Evolutionary conservation across 2,113 vertebrate species (phyloP), one percentile per base, ranked within the genome.

Genomic region (Cyprinus carpio): DNA sequence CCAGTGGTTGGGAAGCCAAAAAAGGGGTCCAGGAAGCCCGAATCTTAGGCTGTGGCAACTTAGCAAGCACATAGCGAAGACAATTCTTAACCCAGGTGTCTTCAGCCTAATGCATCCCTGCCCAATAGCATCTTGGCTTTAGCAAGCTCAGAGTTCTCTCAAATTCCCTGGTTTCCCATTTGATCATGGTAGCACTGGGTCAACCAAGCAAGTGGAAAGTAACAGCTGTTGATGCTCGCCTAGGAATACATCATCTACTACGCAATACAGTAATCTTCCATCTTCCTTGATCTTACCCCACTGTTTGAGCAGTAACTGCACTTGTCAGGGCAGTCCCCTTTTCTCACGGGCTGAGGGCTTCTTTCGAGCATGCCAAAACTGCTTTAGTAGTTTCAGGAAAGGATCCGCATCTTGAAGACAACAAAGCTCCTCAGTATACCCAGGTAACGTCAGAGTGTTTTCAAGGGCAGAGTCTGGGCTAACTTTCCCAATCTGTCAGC

Each of bases 121-220:
- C 34, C 51, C 82, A 75, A 29, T 31, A 84, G 10, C 72, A 84
- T 2, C 82, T 84, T 40, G 25, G 82, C 4, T 20, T 72, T 10
- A 85, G 37, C 12, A 74, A 43, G 4, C 13, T 3, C 10, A 65
- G n/a, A 0, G 69, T 86, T 0, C 40, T 25, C 9, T 29, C 58
- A 60, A n/a, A 60, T 25, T 60, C 58, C 58, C n/a, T 86, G 69
- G n/a, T 86, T 69, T 4, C 84, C 84, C 78, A 86, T 86, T 2
- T 37, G 8, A 4, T 86, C 58, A 75, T 86, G 79, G 4, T 34
- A 34, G 31, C 31, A 34, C 31, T 4, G 31, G 31, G 2, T 34
- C 31, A 34, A 34, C 31, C 31, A 34, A 34, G 31, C 31, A 34
- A 4, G 31, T 34, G 2, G 31, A 4, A 34, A 34, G 31, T 34